These are phyloP conservation scores for Sciurus vulgaris DNA, from an alignment of 2,797 vertebrate genomes.

Conservation along the genomic window DNA sequence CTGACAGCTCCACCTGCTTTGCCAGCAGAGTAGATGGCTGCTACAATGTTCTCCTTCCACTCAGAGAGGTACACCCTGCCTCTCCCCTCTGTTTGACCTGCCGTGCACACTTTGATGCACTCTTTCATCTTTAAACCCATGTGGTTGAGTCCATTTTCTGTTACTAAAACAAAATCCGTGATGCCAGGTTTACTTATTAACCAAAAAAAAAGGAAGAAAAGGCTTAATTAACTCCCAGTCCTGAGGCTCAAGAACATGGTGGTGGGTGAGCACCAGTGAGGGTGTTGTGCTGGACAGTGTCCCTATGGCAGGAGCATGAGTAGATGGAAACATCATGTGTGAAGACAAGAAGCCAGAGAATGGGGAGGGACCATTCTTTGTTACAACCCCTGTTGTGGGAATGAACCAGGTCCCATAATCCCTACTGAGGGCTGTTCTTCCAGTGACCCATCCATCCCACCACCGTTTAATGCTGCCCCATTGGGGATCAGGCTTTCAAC, in stretches of 20 bases:
- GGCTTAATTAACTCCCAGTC: neutral
- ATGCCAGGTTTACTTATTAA: neutral
- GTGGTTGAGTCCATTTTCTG: neutral
- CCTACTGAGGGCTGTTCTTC: neutral
- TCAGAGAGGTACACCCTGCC: slow-evolving; percentile 92
- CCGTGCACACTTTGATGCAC: neutral
- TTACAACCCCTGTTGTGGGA: neutral
- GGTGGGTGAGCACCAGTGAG: neutral
- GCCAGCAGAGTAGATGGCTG: slow-evolving; percentile 94
- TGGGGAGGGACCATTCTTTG: too few relatives aligned
- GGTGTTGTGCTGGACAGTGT: neutral
- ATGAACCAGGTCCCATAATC: neutral
- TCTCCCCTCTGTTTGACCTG: neutral
- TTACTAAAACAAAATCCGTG: neutral
- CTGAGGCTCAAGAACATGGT: neutral
- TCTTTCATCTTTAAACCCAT: fast-evolving
- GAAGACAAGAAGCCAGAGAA: neutral
- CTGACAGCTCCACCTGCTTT: slow-evolving; percentile 95
- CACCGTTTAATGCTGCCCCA: too few relatives aligned
- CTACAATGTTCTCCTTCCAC: slow-evolving; percentile 94
- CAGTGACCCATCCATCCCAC: too few relatives aligned
- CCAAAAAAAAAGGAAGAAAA: neutral
- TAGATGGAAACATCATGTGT: too few relatives aligned
- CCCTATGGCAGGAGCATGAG: fast-evolving
- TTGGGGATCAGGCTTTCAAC: neutral